Base-by-base conservation (phyloP, 2,888 invertebrate genomes). In the Andrena praecox region DNA sequence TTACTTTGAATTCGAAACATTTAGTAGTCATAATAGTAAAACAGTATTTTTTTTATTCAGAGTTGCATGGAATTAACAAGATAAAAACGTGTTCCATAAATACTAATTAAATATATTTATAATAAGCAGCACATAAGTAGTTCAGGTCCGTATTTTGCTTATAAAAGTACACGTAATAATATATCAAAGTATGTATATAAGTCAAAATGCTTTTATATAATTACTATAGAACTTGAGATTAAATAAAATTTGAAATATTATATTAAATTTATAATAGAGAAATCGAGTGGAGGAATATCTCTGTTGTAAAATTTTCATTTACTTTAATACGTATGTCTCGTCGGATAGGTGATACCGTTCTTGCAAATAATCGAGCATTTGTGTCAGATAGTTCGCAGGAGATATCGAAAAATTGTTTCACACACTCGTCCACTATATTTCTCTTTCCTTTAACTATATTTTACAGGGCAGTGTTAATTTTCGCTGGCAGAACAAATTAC, bases 251-350 rank as follows among this genome's bases (percentile, higher is more conserved):
- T 60, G 29, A 67, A 48, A 27, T 60, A 52, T 60, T 50, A 35
- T n/a, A 35, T 33, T 60, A 68, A 35, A 20, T 75, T 29, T 63
- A 35, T 31, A 52, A 59, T 52, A 5, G 12, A 66, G 59, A 66
- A 77, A 77, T 70, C 56, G n/a, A 76, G 48, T 70, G 42, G 42
- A 64, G 52, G 31, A n/a, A 52, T 80, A 33, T 69, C n/a, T 56
- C 3, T 33, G 71, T 48, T 76, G n/a, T 10, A 48, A 24, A 5
- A n/a, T 29, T 31, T 12, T 29, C 0, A 59, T 16, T 33, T 48
- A 24, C 20, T 29, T 29, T 0, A 70, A 27, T 52, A 59, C 8
- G 20, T 52, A 59, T 12, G 20, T 48, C 27, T 68, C 7, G 42
- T 68, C 33, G 4, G 1, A 20, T 56, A n/a, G 12, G 50, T 48